phyloP scores from a whole-genome alignment of 2,797 vertebrate species.

The Tauraco hartlaubi region DNA sequence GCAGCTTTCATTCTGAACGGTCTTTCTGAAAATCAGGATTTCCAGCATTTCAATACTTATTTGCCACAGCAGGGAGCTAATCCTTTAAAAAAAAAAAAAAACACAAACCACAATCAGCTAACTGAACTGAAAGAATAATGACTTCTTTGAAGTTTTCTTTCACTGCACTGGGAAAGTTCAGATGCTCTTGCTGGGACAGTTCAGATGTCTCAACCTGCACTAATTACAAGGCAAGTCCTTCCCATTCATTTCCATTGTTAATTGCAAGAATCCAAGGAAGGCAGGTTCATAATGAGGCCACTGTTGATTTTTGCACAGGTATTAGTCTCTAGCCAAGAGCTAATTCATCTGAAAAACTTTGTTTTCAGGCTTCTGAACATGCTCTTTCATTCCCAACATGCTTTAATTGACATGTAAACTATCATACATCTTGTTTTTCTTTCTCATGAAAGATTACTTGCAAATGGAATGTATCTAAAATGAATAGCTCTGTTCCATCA shows the following conservation, averaged over 20 bases:
- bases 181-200: slow-evolving; percentile 69
- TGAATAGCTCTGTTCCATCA: slow-evolving; percentile 52
- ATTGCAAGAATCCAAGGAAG: slow-evolving; percentile 21
- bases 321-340: slow-evolving; percentile 44
- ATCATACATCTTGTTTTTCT: slow-evolving; percentile 62
- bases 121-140: slow-evolving; percentile 70
- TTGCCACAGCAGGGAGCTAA: slow-evolving; percentile 68
- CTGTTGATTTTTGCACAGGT: slow-evolving; percentile 58
- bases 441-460: slow-evolving; percentile 61
- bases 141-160: slow-evolving; percentile 72
- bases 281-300: slow-evolving; percentile 28
- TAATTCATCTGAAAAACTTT: slow-evolving; percentile 35
- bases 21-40: slow-evolving; percentile 64
- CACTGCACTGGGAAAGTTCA: slow-evolving; percentile 71
- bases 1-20: slow-evolving; percentile 55
- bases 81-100: slow-evolving; percentile 47
- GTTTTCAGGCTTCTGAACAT: slow-evolving; percentile 33
- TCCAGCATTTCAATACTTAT: slow-evolving; percentile 68
- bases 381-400: slow-evolving; percentile 35
- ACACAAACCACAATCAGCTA: slow-evolving; percentile 22
- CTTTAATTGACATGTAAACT: slow-evolving; percentile 60
- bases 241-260: slow-evolving; percentile 52
- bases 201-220: slow-evolving; percentile 67
- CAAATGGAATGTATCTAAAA: slow-evolving; percentile 64
- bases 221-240: slow-evolving; percentile 70